Evolutionary conservation across 2,797 vertebrate species (phyloP).

Genomic region (Odontamblyopus lacepedii): DNA sequence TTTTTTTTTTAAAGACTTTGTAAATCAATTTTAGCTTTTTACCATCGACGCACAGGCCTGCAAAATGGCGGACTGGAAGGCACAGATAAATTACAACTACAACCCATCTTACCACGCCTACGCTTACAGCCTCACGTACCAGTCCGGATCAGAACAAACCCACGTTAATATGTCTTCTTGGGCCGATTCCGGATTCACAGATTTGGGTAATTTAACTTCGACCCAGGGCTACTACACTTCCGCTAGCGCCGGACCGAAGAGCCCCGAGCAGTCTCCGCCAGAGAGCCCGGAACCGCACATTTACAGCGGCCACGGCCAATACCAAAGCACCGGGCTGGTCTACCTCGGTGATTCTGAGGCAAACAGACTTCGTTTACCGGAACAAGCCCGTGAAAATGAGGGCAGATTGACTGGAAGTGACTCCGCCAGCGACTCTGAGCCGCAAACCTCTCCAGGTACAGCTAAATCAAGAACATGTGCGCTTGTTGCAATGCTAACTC

Average conservation of each 20-base stretch:
- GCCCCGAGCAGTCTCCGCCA: constrained; percentile 31
- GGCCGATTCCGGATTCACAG: constrained; percentile 46
- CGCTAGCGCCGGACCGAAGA: constrained; percentile 2
- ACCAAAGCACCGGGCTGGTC: constrained; percentile 43
- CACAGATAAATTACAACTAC: constrained; percentile 71
- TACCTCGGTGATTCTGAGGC: constrained; percentile 53
- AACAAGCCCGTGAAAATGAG: constrained; percentile 26
- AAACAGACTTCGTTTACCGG: constrained; percentile 33
- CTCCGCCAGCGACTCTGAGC: constrained; percentile 68
- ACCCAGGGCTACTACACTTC: constrained; percentile 50
- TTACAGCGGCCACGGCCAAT: constrained; percentile 26
- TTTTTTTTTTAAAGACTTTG: background rate
- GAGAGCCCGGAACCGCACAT: constrained; percentile 48
- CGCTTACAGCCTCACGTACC: constrained; percentile 70
- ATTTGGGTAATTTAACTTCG: constrained; percentile 38
- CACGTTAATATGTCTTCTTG: constrained; percentile 50
- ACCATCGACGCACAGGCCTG: accelerated
- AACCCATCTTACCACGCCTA: constrained; percentile 72
- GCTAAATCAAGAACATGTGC: accelerated
- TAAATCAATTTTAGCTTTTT: background rate
- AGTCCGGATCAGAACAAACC: constrained; percentile 58
- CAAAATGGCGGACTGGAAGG: constrained; percentile 77
- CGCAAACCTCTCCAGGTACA: constrained; percentile 1
- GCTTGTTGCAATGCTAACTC: too few relatives aligned
- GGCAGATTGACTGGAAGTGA: constrained; percentile 52